Conservation (phyloP, 2,113 vertebrate genomes). For the Eclectus roratus region DNA sequence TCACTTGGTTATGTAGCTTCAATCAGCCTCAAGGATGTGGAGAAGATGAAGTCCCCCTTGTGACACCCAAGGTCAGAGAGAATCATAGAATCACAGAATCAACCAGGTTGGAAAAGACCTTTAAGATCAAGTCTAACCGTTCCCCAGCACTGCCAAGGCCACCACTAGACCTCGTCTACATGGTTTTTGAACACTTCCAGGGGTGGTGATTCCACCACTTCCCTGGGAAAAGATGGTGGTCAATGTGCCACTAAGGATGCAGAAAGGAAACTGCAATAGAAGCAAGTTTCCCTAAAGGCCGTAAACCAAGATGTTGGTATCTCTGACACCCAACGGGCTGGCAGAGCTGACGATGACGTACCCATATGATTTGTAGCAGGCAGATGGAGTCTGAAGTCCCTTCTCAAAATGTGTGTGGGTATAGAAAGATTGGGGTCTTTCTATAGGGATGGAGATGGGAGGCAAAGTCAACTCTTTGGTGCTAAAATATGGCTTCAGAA, state of each 20-base stretch:
- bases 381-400: neutral
- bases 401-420: neutral
- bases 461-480: neutral
- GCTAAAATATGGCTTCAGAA: neutral
- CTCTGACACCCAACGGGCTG: neutral
- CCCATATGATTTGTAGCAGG: neutral
- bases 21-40: neutral
- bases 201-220: neutral
- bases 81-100: neutral
- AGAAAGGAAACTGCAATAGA: neutral
- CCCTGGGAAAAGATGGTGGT: neutral
- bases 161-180: neutral
- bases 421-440: neutral
- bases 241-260: neutral
- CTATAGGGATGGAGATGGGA: neutral
- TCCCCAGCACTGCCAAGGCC: neutral
- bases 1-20: neutral
- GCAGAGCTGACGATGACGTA: neutral
- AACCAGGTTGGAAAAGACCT: neutral
- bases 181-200: neutral
- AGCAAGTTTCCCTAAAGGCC: neutral
- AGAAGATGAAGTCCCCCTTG: neutral
- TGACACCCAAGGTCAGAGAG: neutral
- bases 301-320: neutral
- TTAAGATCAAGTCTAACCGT: neutral